These are phyloP conservation scores for Sciurus vulgaris DNA, from an alignment of 2,797 vertebrate genomes.

Conservation along the genomic window DNA sequence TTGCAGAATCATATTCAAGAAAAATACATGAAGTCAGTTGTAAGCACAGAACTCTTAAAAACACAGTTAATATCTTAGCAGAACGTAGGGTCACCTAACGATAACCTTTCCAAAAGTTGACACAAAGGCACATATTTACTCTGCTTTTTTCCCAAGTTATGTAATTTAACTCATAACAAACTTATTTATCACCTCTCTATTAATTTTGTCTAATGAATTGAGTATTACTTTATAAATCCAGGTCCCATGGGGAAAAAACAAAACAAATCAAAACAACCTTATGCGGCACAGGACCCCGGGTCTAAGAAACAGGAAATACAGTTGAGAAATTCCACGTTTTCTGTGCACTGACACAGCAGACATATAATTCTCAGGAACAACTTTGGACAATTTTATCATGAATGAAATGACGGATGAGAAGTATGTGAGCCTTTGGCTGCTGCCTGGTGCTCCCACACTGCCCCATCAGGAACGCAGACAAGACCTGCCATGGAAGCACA, in stretches of 20 bases:
- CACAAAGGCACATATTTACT: neutral
- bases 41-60: neutral
- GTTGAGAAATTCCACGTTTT: neutral
- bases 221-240: neutral
- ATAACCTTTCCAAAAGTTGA: neutral
- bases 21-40: neutral
- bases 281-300: neutral
- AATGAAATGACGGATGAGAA: neutral
- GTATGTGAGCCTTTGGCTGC: no score
- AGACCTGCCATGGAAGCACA: accelerated
- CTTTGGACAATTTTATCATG: neutral
- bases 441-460: no score
- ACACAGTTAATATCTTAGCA: neutral
- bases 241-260: no score
- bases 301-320: neutral
- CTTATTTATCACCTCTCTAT: neutral
- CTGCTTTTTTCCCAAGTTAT: neutral
- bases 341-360: neutral
- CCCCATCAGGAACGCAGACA: no score
- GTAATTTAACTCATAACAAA: neutral
- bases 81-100: neutral
- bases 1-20: neutral
- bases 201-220: neutral
- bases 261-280: neutral
- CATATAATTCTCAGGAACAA: neutral